Evolutionary conservation across 2,797 vertebrate genomes (phyloP).

Genomic region (Syncerus caffer): DNA sequence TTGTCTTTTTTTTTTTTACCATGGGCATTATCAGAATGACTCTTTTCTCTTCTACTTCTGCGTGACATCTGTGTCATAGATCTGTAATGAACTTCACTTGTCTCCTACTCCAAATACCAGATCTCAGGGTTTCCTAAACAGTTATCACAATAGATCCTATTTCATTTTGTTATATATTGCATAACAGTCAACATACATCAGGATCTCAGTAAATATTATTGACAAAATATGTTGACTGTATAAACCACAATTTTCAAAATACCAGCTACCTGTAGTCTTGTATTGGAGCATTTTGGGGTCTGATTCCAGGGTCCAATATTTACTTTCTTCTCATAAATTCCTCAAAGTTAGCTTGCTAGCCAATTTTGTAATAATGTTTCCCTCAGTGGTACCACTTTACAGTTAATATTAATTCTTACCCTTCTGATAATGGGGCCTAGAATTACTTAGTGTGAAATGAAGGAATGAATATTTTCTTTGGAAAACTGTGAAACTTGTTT

Average conservation of each 20-base stretch:
- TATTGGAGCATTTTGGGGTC: background rate
- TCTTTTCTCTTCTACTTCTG: background rate
- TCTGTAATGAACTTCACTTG: background rate
- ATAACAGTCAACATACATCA: background rate
- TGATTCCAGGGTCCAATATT: background rate
- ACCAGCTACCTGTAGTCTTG: background rate
- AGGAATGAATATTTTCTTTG: background rate
- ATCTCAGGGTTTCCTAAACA: background rate
- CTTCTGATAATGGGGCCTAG: background rate
- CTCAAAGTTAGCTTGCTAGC: background rate
- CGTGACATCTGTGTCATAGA: background rate
- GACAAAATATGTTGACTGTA: background rate
- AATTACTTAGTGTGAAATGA: background rate
- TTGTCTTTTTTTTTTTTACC: background rate
- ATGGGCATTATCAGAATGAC: background rate
- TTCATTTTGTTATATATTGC: background rate
- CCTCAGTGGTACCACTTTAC: background rate
- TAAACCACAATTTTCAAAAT: background rate
- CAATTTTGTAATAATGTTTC: background rate
- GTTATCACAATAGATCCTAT: background rate
- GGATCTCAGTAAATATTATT: background rate
- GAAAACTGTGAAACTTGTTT: conserved; percentile 44
- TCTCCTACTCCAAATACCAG: background rate
- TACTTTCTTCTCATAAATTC: background rate
- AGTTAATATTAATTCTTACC: background rate